A percentile compares a stretch with the other conserved stretches of the same genome.
phyloP scores from a whole-genome alignment of 1,140 invertebrate species.

The Calliphora vicina region DNA sequence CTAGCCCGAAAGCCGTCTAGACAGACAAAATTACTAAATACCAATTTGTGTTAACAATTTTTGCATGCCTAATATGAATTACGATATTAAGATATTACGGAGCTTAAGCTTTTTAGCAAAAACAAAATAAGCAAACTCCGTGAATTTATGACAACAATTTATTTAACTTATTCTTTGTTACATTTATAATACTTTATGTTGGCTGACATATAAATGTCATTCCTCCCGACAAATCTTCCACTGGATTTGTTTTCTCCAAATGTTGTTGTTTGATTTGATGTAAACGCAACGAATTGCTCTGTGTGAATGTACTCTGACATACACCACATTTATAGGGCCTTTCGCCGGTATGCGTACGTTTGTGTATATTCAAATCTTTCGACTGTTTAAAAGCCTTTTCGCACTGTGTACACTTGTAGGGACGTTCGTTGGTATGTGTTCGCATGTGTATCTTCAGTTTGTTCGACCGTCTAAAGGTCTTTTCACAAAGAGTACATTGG shows the following conservation, averaged over 20 bases:
- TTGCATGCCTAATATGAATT: too few species aligned
- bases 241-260: neutral
- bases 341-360: slow-evolving; percentile 17
- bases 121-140: too few species aligned
- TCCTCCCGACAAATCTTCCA: neutral
- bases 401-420: slow-evolving; percentile 11
- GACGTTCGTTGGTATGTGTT: slow-evolving; percentile 9
- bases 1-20: too few species aligned
- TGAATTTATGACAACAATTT: too few species aligned
- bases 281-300: slow-evolving; percentile 6
- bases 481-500: slow-evolving; percentile 12
- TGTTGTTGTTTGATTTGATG: slow-evolving; percentile 4
- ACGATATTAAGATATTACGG: too few species aligned
- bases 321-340: slow-evolving; percentile 14
- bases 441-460: slow-evolving; percentile 26
- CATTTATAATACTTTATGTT: neutral
- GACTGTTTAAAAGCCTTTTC: slow-evolving; percentile 28
- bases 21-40: too few species aligned
- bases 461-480: slow-evolving; percentile 5
- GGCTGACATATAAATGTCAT: neutral
- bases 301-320: slow-evolving; percentile 15
- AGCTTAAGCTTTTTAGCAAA: too few species aligned
- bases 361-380: slow-evolving; percentile 27
- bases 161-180: too few species aligned
- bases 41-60: too few species aligned